Percentiles rank a stretch among this genome's conserved stretches.
Conservation (phyloP, 2,888 invertebrate genomes). For the Nemotelus pantherinus region DNA sequence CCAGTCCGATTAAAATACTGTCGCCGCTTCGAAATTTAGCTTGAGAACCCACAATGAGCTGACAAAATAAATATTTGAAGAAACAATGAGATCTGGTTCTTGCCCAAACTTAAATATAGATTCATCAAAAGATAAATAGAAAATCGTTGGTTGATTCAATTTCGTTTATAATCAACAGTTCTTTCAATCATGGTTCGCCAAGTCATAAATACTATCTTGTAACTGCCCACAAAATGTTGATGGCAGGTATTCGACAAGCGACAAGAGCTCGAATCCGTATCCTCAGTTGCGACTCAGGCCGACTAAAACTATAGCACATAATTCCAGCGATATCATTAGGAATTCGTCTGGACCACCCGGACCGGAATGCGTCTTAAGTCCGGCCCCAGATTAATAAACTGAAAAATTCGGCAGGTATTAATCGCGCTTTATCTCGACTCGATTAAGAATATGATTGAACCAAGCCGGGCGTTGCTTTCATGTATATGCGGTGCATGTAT, state of each 20-base stretch:
- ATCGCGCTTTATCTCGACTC: slow-evolving; percentile 28
- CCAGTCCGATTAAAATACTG: too few species aligned
- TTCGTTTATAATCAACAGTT: background rate
- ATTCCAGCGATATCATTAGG: slow-evolving; percentile 39
- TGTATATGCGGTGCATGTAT: too few species aligned
- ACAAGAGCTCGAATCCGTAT: slow-evolving; percentile 11
- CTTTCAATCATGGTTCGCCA: background rate
- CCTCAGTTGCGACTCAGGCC: background rate
- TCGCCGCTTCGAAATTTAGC: too few species aligned
- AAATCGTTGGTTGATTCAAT: too few species aligned
- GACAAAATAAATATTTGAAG: too few species aligned
- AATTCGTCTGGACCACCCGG: slow-evolving; percentile 50
- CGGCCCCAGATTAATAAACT: slow-evolving; percentile 41
- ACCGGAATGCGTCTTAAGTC: slow-evolving; percentile 28
- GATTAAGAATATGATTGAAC: slow-evolving; percentile 36
- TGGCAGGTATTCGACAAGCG: slow-evolving; percentile 32
- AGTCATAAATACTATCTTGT: slow-evolving; percentile 11
- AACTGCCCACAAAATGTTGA: slow-evolving; percentile 34
- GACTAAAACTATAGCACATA: background rate
- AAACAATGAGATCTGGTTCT: too few species aligned
- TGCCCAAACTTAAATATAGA: too few species aligned
- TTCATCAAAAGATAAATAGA: too few species aligned
- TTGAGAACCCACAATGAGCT: too few species aligned
- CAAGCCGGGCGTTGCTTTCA: slow-evolving; percentile 16
- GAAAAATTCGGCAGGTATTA: slow-evolving; percentile 42